Evolutionary conservation across 2,888 invertebrate genomes (phyloP).

Genomic region (Noctua janthina): DNA sequence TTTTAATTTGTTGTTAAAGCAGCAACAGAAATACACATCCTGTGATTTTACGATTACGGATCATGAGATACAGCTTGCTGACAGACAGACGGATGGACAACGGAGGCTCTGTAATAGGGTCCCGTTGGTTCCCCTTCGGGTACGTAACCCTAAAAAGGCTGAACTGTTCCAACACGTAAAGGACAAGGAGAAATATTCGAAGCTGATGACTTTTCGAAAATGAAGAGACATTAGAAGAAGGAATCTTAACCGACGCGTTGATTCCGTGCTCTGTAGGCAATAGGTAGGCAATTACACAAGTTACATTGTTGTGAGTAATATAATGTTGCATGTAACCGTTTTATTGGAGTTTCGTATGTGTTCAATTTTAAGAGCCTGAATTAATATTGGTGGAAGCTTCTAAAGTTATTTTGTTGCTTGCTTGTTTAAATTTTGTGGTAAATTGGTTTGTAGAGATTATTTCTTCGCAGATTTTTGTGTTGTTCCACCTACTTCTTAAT

Average conservation of each 20-base stretch:
- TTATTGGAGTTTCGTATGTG: conserved; percentile 38
- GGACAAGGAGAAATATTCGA: background rate
- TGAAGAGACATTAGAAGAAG: background rate
- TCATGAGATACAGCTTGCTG: no score
- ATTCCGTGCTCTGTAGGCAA: conserved; percentile 40
- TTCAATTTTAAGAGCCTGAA: conserved; percentile 31
- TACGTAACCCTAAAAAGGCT: background rate
- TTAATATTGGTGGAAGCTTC: conserved; percentile 24
- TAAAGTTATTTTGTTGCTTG: conserved; percentile 41
- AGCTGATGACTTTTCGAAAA: background rate
- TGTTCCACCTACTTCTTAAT: background rate
- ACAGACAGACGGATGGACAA: no score
- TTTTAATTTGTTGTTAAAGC: no score
- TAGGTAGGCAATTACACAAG: conserved; percentile 65
- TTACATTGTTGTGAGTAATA: conserved; percentile 58
- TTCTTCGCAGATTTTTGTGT: background rate
- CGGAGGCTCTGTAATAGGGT: no score
- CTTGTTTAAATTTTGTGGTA: conserved; percentile 21
- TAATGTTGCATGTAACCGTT: conserved; percentile 48
- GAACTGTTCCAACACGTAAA: background rate
- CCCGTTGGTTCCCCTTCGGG: no score
- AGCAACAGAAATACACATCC: no score
- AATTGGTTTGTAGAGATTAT: background rate
- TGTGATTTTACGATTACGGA: no score
- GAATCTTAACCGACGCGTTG: background rate